Evolutionary conservation across 2,888 invertebrate species (phyloP), one percentile per base, ranked within the genome.

Genomic region (Villa cingulata): DNA sequence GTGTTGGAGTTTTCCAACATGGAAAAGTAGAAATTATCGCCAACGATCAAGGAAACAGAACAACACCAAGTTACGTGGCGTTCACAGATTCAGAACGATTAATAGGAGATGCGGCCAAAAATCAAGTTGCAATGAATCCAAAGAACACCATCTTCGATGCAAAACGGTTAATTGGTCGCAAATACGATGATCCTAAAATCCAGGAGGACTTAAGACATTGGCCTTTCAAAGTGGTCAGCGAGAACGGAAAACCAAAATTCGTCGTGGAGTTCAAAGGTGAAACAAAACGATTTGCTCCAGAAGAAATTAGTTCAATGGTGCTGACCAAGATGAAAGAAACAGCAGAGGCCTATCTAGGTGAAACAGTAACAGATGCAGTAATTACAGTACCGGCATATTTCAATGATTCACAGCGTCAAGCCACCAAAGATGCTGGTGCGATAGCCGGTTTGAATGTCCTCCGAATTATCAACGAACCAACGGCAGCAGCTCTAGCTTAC

Each of bases 121-220:
- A 85, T 71, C 86, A 86, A 71, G 83, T 83, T 58, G 84, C 88
- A 61, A 86, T 88, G 86, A 88, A 88, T 73, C 87, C 87, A 57
- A 86, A 83, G 70, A 88, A 88, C 75, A 88, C 87, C 58, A 86
- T 88, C 66, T 88, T 87, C 68, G 96, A 97, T 79, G 94, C 91
- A 58, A 86, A 96, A 72, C 85, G 94, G 66, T 76, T 96, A 63
- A 92, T 96, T 71, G 95, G 95, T 51, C 83, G 94, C 60, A 84
- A 85, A 59, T 95, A 84, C 68, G 84, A 84, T 55, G 92, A 94
- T 70, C 72, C 77, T 45, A 83, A 86, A 6, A 89, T 98, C 43
- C 95, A 98, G 73, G 80, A 79, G 50, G 92, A 95, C 66, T 84
- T 92, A 80, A 90, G 92, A 72, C 86, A 86, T 70, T 94, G 91